Conservation (phyloP, 2,888 invertebrate species). For the Cylindroiulus punctatus region DNA sequence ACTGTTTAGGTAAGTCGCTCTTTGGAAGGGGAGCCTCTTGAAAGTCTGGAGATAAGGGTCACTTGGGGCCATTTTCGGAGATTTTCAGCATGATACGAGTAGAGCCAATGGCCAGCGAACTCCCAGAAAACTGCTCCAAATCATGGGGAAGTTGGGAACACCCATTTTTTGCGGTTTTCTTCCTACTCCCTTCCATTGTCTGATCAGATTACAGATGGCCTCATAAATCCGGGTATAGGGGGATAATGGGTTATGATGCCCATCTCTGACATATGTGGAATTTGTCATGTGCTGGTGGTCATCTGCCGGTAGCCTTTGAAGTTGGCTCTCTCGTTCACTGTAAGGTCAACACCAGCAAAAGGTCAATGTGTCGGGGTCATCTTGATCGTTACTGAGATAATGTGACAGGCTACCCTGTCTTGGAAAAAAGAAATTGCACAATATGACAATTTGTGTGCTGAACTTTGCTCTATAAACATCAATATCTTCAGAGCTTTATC, state of each 20-base stretch:
- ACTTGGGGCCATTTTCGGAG: not conserved
- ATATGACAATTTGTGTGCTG: too few relatives aligned
- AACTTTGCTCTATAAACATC: too few relatives aligned
- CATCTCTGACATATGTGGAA: not conserved
- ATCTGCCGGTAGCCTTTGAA: not conserved
- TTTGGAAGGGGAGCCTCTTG: too few relatives aligned
- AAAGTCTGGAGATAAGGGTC: not conserved
- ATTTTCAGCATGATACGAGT: not conserved
- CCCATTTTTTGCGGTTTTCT: not conserved
- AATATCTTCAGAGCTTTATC: too few relatives aligned
- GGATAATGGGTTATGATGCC: not conserved
- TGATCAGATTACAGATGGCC: conserved; percentile 22
- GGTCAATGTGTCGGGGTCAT: too few relatives aligned
- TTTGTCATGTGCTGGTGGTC: not conserved
- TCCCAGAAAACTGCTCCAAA: not conserved
- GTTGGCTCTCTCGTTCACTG: not conserved
- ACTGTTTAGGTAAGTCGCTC: conserved; percentile 37
- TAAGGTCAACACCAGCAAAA: not conserved
- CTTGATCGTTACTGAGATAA: too few relatives aligned
- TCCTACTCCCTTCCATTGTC: not conserved
- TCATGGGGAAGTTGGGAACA: not conserved
- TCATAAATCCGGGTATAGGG: not conserved
- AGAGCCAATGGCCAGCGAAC: not conserved
- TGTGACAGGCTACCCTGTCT: not conserved
- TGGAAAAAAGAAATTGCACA: not conserved